phyloP scores from a whole-genome alignment of 2,797 vertebrate genomes.

The Rhinella marina region DNA sequence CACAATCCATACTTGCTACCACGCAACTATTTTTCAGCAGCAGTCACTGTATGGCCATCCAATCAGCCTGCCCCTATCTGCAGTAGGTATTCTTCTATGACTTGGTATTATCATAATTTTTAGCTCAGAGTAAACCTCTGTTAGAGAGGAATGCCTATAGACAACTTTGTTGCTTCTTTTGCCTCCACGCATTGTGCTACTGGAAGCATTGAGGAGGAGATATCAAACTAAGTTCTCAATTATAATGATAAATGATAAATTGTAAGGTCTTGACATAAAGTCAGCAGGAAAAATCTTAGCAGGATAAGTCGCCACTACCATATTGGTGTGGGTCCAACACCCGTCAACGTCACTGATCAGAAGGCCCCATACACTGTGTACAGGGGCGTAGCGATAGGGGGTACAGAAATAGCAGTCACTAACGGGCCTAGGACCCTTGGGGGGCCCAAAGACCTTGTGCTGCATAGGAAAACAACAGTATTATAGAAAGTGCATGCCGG shows the following conservation, averaged over 20 bases:
- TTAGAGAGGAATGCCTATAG: background rate
- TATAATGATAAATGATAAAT: background rate
- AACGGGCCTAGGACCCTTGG: no score
- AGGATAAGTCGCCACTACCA: no score
- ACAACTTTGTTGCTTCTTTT: background rate
- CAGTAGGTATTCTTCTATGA: background rate
- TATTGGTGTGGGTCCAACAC: no score
- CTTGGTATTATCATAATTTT: background rate
- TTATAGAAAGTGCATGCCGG: no score
- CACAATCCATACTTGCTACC: background rate
- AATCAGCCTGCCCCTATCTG: background rate
- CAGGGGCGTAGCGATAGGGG: no score
- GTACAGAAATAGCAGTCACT: no score
- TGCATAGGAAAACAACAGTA: no score
- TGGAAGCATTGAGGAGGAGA: slow-evolving; percentile 40
- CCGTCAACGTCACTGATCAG: no score
- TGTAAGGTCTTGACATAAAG: background rate
- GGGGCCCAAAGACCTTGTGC: no score
- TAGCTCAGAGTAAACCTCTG: background rate
- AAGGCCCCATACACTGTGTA: no score
- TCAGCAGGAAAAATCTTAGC: background rate
- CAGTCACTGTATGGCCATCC: background rate
- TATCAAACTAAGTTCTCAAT: background rate
- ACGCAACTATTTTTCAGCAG: background rate
- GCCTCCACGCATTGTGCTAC: slow-evolving; percentile 11